These are phyloP conservation scores for Rostratula benghalensis DNA, from an alignment of 2,113 vertebrate genomes.

Conservation along the genomic window DNA sequence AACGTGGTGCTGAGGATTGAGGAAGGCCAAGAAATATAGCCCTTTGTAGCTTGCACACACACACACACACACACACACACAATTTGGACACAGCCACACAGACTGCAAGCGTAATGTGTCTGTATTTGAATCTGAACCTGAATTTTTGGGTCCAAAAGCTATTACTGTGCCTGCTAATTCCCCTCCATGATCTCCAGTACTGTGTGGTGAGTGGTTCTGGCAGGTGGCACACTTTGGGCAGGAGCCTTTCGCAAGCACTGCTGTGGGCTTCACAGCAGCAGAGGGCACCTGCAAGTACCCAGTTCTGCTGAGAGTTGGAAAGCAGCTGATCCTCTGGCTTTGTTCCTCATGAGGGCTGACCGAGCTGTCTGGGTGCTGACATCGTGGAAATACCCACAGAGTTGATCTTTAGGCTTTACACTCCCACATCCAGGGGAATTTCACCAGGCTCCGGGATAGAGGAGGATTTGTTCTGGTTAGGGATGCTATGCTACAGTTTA, in stretches of 20 bases:
- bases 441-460: not conserved
- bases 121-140: not conserved
- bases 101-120: not conserved
- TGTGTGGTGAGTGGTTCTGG: rapidly evolving
- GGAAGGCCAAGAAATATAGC: not conserved
- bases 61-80: not conserved
- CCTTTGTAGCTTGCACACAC: not conserved
- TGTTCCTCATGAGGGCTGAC: not conserved
- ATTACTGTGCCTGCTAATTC: not conserved
- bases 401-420: not conserved
- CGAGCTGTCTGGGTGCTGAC: not conserved
- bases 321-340: not conserved
- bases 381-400: not conserved
- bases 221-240: not conserved
- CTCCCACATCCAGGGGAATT: not conserved
- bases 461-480: not conserved
- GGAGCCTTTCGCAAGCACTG: not conserved
- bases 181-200: not conserved
- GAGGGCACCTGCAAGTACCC: not conserved
- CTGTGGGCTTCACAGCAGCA: not conserved
- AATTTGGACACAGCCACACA: rapidly evolving
- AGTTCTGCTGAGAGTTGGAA: not conserved
- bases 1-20: rapidly evolving
- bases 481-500: not conserved
- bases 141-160: not conserved